A percentile compares a stretch with the other conserved stretches of the same genome.
These are phyloP conservation scores for Protaetia brevitarsis DNA, from an alignment of 1,140 invertebrate genomes.

Conservation along the genomic window DNA sequence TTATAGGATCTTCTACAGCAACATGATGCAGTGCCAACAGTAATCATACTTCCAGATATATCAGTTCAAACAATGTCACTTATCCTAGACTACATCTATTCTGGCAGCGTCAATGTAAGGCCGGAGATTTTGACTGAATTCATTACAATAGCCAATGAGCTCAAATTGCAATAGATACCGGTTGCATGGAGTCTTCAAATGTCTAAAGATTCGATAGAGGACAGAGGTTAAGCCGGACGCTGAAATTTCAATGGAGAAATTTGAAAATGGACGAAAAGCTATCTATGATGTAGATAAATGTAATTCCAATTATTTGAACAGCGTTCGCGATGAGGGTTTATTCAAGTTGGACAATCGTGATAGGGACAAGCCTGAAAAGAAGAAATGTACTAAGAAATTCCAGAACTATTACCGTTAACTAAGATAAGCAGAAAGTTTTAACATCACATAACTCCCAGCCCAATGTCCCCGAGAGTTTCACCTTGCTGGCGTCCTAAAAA, in stretches of 20 bases:
- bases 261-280: neutral
- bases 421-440: conserved; percentile 32
- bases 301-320: neutral
- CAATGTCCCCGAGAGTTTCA: conserved; percentile 40
- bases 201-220: neutral
- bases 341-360: neutral
- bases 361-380: neutral
- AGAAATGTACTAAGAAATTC: conserved; percentile 33
- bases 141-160: conserved; percentile 33
- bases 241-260: neutral
- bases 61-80: conserved; percentile 39
- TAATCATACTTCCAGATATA: conserved; percentile 44
- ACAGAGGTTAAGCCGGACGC: neutral
- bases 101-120: conserved; percentile 38
- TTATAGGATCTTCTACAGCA: conserved; percentile 41
- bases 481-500: conserved; percentile 39
- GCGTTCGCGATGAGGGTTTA: neutral
- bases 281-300: neutral
- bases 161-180: conserved; percentile 39
- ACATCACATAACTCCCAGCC: conserved; percentile 43
- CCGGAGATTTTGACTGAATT: conserved; percentile 40
- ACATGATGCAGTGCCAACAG: conserved; percentile 33
- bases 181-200: conserved; percentile 15
- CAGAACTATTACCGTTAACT: conserved; percentile 41
- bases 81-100: conserved; percentile 49